These are phyloP conservation scores for Amphipoea oculea DNA, from an alignment of 2,888 invertebrate species.

Conservation along the genomic window DNA sequence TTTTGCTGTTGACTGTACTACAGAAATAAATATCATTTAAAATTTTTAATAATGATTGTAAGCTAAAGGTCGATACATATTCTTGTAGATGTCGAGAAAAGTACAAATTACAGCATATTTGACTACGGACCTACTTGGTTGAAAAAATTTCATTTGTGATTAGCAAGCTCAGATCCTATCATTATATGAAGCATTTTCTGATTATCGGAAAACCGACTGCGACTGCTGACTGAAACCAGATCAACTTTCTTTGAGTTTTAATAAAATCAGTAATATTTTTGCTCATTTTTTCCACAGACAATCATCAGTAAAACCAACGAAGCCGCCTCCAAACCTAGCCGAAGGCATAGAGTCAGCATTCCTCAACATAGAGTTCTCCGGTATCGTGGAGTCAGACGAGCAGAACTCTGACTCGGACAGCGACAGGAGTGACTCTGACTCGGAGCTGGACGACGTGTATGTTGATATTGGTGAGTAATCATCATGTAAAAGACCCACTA, in stretches of 20 bases:
- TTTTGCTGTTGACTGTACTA: too few species aligned
- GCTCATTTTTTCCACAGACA: constrained; percentile 72
- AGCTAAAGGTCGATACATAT: neutral
- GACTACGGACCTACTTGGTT: neutral
- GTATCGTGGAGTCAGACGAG: constrained; percentile 88
- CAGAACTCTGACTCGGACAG: constrained; percentile 83
- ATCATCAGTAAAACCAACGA: constrained; percentile 84
- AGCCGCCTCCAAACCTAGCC: constrained; percentile 85
- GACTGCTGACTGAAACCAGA: too few species aligned
- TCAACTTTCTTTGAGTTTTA: neutral
- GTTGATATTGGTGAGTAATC: constrained; percentile 84
- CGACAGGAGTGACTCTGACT: constrained; percentile 84
- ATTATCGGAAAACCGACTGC: too few species aligned
- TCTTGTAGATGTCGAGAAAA: neutral
- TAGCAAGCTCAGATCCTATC: neutral
- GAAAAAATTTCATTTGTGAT: neutral
- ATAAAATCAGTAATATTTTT: neutral
- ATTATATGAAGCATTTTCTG: neutral
- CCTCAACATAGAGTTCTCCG: constrained; percentile 89
- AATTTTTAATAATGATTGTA: neutral
- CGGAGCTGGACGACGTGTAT: constrained; percentile 86
- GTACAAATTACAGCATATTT: neutral
- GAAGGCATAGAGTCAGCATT: constrained; percentile 89
- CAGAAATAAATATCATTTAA: neutral
- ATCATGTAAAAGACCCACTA: too few species aligned